Percentiles rank a stretch among this genome's conserved stretches.
These are phyloP conservation scores for Castor canadensis DNA, from an alignment of 2,113 vertebrate species.

Conservation along the genomic window DNA sequence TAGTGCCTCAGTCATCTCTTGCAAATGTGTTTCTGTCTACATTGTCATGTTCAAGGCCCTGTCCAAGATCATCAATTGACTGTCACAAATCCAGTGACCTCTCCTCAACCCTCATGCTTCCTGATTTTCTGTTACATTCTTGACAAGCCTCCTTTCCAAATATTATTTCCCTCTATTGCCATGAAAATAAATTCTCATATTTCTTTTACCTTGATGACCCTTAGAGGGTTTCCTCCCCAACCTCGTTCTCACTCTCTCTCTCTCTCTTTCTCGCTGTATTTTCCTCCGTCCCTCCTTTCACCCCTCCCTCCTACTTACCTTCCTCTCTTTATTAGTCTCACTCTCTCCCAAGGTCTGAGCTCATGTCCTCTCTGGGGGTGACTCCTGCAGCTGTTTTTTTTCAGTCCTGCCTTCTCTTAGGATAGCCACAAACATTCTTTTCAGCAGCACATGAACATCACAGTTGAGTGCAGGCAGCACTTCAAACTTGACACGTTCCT, in stretches of 20 bases:
- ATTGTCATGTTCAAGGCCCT: not conserved
- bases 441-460: not conserved
- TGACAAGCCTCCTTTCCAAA: conserved; percentile 32
- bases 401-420: not conserved
- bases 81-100: not conserved
- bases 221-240: not conserved
- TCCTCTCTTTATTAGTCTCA: not conserved
- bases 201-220: conserved; percentile 1
- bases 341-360: not conserved
- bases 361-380: not conserved
- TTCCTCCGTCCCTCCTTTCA: too few relatives aligned
- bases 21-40: not conserved
- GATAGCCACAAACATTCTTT: not conserved
- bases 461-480: not conserved
- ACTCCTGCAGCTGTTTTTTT: not conserved
- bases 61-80: not conserved
- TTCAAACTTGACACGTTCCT: not conserved
- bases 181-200: not conserved
- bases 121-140: conserved; percentile 43
- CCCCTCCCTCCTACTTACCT: not conserved
- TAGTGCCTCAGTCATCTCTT: not conserved
- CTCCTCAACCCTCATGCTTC: not conserved
- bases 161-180: not conserved
- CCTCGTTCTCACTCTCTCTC: not conserved
- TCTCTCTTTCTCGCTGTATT: not conserved